Base-by-base conservation (phyloP, 2,113 vertebrate genomes). In the Gobiocypris rarus region DNA sequence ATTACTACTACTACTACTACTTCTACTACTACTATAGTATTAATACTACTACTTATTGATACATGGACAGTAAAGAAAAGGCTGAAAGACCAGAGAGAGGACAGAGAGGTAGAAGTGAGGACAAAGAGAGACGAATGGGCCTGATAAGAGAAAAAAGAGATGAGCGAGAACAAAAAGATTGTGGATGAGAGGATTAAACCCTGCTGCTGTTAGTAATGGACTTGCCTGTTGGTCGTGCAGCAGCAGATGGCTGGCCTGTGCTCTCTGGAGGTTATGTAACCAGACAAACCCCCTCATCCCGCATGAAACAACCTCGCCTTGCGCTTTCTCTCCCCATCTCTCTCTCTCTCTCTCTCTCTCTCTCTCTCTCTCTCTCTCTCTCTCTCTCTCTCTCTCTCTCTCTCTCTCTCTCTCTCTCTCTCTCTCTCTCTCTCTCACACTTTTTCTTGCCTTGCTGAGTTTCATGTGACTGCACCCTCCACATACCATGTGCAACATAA, bases 181-280 rank as follows among this genome's bases (percentile, higher is more conserved):
- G 76, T 38, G 58, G 69, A 73, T 75, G 31, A 67, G 52, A 63
- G 75, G 73, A 80, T 70, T 84, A 77, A 71, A 71, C 73, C 52
- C 52, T 28, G 78, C 83, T 71, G 38, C 71, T 71, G 83, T 54
- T 69, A 63, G 77, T 87, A 78, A 82, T 82, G 22, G 78, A 19
- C 15, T 26, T 22, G 69, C 59, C 79, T n/a, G 78, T 52, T 45
- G 54, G 24, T 70, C 52, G 59, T 34, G 52, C 54, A 17, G 3
- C n/a, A 86, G 69, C 85, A 85, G 85, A 87, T 83, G 80, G 83
- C 83, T 63, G 50, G 63, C 56, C 73, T 81, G 34, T 82, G 52
- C 81, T 82, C 79, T 73, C 59, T 83, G 19, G 80, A 75, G 58
- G 83, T 88, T 86, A 73, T 56, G 65, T 81, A 84, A 86, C n/a